Evolutionary conservation across 30 jellyfish, hydroid and myxozoan species (phyloP), one percentile per base, ranked within the genome.

Genomic region (Hydractinia symbiolongicarpus): DNA sequence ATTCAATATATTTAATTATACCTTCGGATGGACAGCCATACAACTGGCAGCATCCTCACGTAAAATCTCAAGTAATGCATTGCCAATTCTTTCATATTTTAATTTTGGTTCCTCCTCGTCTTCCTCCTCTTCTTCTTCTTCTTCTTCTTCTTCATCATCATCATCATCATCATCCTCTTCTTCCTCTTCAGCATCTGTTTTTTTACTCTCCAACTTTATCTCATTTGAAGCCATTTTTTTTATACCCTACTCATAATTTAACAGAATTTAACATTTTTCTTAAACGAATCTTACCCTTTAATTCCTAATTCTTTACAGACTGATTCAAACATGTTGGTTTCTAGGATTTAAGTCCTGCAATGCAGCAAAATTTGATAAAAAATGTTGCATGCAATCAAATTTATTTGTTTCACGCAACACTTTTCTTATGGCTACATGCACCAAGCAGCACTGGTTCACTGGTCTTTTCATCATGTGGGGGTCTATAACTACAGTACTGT

Each of bases 41-140:
- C 98, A 91, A 81, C 98, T 91, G 56, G 98, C 96, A 10, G 96
- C 98, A 86, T 91, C 98, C 70, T 82, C 88, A 51, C 70, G 81
- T 11, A 91, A 72, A 7, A 91, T 91, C 16, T 87, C 95, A 44
- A 79, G 95, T 1, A 91, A 55, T 40, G 94, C 84, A 79, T 86
- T 91, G 9, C 98, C 98, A 50, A 91, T 89, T 54, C 98, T 60
- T 61, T 86, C 96, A 57, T 91, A 91, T 72, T 87, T 86, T 8
- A 91, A 76, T 61, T 82, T 91, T 8, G 98, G 98, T 79, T 91
- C 98, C 51, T 86, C 96, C 61, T 91, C 96, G 1, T 91, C 98
- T 5, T 86, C 96, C 17, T 86, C 96, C n/a, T 91, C 96, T 4
- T 89, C 93, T 1, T 58, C 57, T 6, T 81, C 85, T 10, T 84